Base-by-base conservation (phyloP, 2,888 invertebrate species). In the Drosophila koepferae region DNA sequence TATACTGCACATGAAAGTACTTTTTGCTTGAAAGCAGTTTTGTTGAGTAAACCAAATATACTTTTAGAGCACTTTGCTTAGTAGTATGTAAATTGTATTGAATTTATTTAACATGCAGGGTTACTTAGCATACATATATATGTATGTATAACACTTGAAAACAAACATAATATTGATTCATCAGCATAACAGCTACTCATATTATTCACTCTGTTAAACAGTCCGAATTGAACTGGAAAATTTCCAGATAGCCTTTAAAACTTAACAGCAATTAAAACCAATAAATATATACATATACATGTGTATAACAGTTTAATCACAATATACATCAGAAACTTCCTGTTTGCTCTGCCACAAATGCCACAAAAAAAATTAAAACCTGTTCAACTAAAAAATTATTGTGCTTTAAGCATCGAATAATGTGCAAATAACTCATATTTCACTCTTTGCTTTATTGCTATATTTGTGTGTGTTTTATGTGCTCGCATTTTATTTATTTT, bases 401-500 rank as follows among this genome's bases (percentile, higher is more conserved):
- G 56, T 12, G 31, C 56, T 31, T 20, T 34, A 56, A 58, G 16
- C 34, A 34, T 5, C 16, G 44, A 58, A 58, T 40, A 61, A 49
- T 16, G 7, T 14, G 18, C 40, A 58, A 40, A 59, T 38, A 48
- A 18, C 20, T 28, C 38, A 49, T 49, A 23, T 41, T 38, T 59
- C 46, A 36, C 43, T 48, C 48, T 18, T 18, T 55, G 28, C 43
- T 59, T 51, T 55, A 53, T 61, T 41, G 63, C 49, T 51, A 63
- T 71, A 58, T 71, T 64, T 63, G 56, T 51, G 59, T 46, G 38
- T 40, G 31, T 28, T 51, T 48, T 36, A 16, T 18, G 9, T 44
- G 41, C 18, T 38, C 10, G 1, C 12, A 43, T 60, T 18, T 6
- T 9, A 2, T 20, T 23, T 40, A 0, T 44, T 4, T 31, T 31